phyloP scores from a whole-genome alignment of 64 coral and sea anemone species.

The Dendronephthya gigantea region DNA sequence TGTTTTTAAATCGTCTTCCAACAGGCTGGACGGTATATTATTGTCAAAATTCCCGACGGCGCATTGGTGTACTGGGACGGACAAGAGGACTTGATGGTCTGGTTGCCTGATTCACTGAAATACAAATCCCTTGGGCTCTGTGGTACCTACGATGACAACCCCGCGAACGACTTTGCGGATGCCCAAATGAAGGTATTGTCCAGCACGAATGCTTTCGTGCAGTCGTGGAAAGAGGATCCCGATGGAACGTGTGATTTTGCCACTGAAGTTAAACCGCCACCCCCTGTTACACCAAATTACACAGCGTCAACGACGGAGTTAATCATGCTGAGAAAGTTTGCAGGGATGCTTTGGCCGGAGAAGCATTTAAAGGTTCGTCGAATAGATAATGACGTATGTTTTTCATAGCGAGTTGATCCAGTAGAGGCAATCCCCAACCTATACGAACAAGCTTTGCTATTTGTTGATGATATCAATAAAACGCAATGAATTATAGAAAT shows the following conservation, averaged over 20 bases:
- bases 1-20: background rate
- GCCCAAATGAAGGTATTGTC: slow-evolving; percentile 15
- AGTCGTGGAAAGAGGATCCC: slow-evolving; percentile 41
- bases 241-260: background rate
- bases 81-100: slow-evolving; percentile 45
- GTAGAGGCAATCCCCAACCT: too few relatives aligned
- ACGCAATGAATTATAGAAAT: too few relatives aligned
- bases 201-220: slow-evolving; percentile 17
- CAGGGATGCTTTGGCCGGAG: background rate
- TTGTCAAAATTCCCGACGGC: slow-evolving; percentile 53
- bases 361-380: background rate
- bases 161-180: slow-evolving; percentile 51
- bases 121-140: slow-evolving; percentile 51
- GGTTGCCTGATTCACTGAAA: slow-evolving; percentile 53
- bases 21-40: slow-evolving; percentile 64
- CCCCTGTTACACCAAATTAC: slow-evolving; percentile 23
- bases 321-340: background rate
- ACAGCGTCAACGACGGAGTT: background rate
- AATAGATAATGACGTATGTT: too few relatives aligned
- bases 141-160: slow-evolving; percentile 66
- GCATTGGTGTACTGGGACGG: slow-evolving; percentile 62
- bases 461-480: too few relatives aligned
- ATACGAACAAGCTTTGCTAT: too few relatives aligned
- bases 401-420: too few relatives aligned
- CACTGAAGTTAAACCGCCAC: background rate